Evolutionary conservation across 2,888 invertebrate genomes (phyloP).

Genomic region (Neoascia interrupta): DNA sequence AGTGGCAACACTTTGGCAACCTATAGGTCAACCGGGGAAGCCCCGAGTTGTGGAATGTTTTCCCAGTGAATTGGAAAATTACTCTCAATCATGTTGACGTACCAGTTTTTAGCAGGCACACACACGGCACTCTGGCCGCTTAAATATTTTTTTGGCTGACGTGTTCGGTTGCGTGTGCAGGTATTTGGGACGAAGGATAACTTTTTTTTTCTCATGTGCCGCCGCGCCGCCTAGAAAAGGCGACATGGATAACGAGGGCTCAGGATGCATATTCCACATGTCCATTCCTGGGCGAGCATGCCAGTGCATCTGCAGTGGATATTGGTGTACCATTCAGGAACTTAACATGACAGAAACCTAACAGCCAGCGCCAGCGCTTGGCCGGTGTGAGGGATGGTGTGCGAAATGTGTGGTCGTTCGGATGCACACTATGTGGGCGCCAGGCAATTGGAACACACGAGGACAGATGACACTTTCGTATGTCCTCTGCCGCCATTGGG

Average conservation of each 20-base stretch:
- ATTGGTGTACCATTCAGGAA: constrained; percentile 16
- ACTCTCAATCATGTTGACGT: constrained; percentile 72
- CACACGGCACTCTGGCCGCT: constrained; percentile 3
- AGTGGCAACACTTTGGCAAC: constrained; percentile 1
- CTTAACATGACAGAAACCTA: constrained; percentile 19
- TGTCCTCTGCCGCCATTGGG: background rate
- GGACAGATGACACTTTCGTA: constrained; percentile 23
- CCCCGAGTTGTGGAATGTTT: constrained; percentile 58
- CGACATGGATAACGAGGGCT: constrained; percentile 32
- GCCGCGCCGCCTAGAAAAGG: constrained; percentile 2
- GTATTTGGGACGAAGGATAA: constrained; percentile 5
- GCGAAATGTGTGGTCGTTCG: constrained; percentile 22
- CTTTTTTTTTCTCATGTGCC: background rate
- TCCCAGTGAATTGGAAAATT: constrained; percentile 73
- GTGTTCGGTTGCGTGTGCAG: background rate
- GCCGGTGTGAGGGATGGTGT: constrained; percentile 14
- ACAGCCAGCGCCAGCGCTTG: constrained; percentile 9
- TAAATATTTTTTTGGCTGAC: background rate
- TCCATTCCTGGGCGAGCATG: constrained; percentile 34
- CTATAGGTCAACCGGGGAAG: constrained; percentile 12
- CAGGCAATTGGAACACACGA: constrained; percentile 13
- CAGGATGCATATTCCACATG: constrained; percentile 16
- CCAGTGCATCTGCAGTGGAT: constrained; percentile 36
- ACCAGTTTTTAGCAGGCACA: constrained; percentile 41
- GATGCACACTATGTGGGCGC: too few relatives aligned